Base-by-base conservation (phyloP, 2,113 vertebrate species). In the Toxotes jaculatrix region DNA sequence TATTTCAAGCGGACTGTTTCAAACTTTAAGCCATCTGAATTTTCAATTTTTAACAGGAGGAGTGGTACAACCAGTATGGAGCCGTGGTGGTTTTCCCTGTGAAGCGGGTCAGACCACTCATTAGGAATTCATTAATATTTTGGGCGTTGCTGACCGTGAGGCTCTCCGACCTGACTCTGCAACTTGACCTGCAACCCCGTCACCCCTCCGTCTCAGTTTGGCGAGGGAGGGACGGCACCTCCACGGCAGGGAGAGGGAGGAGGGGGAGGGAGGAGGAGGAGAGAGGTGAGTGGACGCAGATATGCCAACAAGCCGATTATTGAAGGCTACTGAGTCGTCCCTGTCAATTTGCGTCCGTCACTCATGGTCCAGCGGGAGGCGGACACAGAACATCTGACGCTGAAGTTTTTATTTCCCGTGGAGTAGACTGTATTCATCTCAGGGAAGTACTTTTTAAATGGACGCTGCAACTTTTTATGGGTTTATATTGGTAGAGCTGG, bases 281-380 rank as follows among this genome's bases (percentile, higher is more conserved):
- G 85, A 56, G 89, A 67, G 84, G 78, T 79, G 82, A 87, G 70
- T 66, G 83, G 84, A 87, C 65, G 60, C 77, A 34, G 82, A 77
- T 82, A 83, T 90, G 76, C 76, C 88, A 89, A 87, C 92, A 94
- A 95, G 93, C 93, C 93, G 94, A 95, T 95, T 95, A 95, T 55
- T 83, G 61, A 73, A 82, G 90, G 89, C 89, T 78, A 85, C 84
- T 89, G 86, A 88, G 83, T 59, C 75, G 77, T 84, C 72, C 71
- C 80, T 63, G 82, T 80, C 83, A 80, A 64, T 88, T 67, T 85
- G 61, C 23, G 62, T 82, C 79, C 59, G 60, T 77, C 69, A 62
- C 32, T 73, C 77, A 64, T 43, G 82, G 67, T 83, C 87, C 57
- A 42, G 32, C 74, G 8, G 51, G 61, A 68, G 75, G 45, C 23